These are phyloP conservation scores for Chlorodrepanis virens DNA, from an alignment of 2,113 vertebrate genomes.

Conservation along the genomic window DNA sequence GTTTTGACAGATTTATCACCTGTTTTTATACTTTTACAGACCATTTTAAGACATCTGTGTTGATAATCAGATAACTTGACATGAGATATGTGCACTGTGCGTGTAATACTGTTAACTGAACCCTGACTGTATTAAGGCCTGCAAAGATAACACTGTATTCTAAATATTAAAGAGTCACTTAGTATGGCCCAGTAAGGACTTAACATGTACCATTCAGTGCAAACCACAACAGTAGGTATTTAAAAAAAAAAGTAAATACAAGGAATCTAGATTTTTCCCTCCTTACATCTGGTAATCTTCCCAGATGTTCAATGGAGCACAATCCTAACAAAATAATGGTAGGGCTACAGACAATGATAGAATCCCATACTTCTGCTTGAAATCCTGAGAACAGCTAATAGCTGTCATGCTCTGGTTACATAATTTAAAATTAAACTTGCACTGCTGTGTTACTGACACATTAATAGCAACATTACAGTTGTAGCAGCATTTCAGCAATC, in stretches of 20 bases:
- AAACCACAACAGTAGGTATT: background rate
- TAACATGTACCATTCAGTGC: background rate
- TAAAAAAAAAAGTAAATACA: background rate
- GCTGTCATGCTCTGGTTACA: background rate
- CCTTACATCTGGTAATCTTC: background rate
- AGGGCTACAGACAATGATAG: background rate
- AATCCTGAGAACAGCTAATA: background rate
- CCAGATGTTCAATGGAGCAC: background rate
- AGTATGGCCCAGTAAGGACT: background rate
- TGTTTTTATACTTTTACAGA: background rate
- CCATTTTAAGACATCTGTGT: background rate
- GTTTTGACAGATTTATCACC: background rate
- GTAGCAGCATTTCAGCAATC: background rate
- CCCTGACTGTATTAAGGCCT: background rate
- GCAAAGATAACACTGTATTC: background rate
- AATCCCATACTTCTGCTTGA: background rate
- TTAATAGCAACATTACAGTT: background rate
- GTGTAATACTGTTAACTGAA: background rate
- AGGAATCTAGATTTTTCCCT: background rate
- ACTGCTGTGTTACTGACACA: background rate
- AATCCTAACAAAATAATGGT: background rate
- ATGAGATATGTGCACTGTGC: background rate
- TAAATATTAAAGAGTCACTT: background rate
- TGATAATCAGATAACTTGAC: background rate
- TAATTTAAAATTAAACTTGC: background rate